Evolutionary conservation across 2,888 invertebrate genomes (phyloP), one percentile per base, ranked within the genome.

Genomic region (Trichacis sp.): DNA sequence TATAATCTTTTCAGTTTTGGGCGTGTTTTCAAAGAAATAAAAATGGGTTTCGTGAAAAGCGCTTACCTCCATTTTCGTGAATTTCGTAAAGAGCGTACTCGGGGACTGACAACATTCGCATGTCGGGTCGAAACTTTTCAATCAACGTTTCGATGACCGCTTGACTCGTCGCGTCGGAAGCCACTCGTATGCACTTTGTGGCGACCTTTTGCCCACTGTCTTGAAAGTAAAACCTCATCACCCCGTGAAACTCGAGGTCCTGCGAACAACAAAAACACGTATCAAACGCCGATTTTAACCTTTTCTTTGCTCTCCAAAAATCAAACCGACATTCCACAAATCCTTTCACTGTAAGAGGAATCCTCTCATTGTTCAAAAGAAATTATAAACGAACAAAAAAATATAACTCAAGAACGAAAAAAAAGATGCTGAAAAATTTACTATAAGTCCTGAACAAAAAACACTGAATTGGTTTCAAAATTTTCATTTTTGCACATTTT

Each of bases 161-260:
- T 84, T 92, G 91, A 69, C 97, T 95, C 40, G 96, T 97, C 47
- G 98, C 98, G 74, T 97, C 96, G 63, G 96, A 97, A 49, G 98
- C 95, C 49, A 99, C 98, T 57, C 98, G 91, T 76, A 99, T 97
- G 86, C 99, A 99, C 87, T 99, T 99, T 46, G 99, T 99, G 55
- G 98, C 96, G 64, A 98, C 97, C 87, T 98, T 98, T 86, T 97
- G 96, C 49, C 97, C 97, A 54, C 95, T 94, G 86, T 98, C 98
- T 93, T 98, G 98, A 85, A 97, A 99, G 87, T 98, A 99, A 87
- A 98, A 99, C 77, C 99, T 91, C 96, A 99, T 99, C 64, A 99
- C 99, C 47, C 99, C 99, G 86, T 98, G 97, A 86, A 99, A 98
- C 85, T 98, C 97, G 86, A 97, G 88, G 79, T 96, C 94, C 97